Base-by-base conservation (phyloP, 2,888 invertebrate species). In the Abscondita cerata region DNA sequence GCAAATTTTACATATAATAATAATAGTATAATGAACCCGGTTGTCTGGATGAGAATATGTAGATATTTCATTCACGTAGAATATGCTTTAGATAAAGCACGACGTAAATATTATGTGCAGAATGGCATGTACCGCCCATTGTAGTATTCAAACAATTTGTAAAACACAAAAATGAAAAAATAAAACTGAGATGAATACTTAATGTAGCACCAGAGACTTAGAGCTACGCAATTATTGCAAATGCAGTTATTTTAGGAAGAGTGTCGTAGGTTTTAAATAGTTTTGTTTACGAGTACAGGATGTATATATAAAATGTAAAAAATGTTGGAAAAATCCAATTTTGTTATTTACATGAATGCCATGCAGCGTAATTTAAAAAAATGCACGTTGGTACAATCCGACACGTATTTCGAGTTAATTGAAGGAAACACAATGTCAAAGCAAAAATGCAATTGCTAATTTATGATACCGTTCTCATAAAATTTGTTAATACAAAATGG, bases 41-140 rank as follows among this genome's bases (percentile, higher is more conserved):
- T 36, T 58, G 58, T 58, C 58, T 58, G 40, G 31, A 34, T 58
- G 34, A 34, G 44, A 46, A 34, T 51, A 3, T 25, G 31, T 58
- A 18, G 52, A 31, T 34, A 58, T n/a, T 19, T 46, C 34, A 8
- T 9, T 6, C 52, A 58, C 58, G 58, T 58, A 51, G 40, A 57
- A 52, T 58, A 52, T 58, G 58, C 58, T 44, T 58, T 31, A 58
- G 52, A 58, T 58, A 58, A 58, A 52, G 16, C 50, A 44, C 46
- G 52, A 58, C 52, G 38, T 51, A 48, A 25, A 48, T 33, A 31
- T 12, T 48, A 15, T 15, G 48, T 48, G 48, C 16, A 44, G 8
- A 44, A 44, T 44, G n/a, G 44, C 44, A 44, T 44, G 44, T 44
- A 13, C 18, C 18, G 18, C 19, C 18, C 44, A 44, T 44, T 44